These are phyloP conservation scores for Griposia aprilina DNA, from an alignment of 2,888 invertebrate genomes.

Conservation along the genomic window DNA sequence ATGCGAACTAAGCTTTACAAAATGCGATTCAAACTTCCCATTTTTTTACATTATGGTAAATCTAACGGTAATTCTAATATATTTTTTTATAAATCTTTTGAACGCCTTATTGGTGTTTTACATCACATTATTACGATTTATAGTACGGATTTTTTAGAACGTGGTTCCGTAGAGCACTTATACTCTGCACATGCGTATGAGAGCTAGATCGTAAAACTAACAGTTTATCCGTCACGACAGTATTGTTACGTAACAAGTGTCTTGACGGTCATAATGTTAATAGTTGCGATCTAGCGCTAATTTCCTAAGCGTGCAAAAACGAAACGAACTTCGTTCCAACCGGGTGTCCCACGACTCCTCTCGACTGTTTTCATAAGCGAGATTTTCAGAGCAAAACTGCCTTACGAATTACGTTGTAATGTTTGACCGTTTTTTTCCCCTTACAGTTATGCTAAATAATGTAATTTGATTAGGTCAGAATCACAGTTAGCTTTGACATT, in stretches of 20 bases:
- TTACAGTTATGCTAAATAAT: neutral
- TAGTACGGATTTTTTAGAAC: neutral
- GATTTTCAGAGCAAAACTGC: conserved; percentile 2
- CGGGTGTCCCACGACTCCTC: neutral
- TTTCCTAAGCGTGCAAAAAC: neutral
- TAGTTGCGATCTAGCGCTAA: too few species aligned
- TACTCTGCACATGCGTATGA: too few species aligned
- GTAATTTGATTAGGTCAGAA: neutral
- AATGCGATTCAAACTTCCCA: conserved; percentile 14
- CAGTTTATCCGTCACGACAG: neutral
- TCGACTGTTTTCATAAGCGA: neutral
- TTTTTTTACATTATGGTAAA: conserved; percentile 13
- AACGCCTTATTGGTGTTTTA: conserved; percentile 53
- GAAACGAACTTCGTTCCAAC: neutral
- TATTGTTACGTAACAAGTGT: neutral
- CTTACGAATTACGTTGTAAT: neutral
- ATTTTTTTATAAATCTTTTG: conserved; percentile 42
- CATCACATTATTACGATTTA: conserved; percentile 34
- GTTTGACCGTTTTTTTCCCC: neutral
- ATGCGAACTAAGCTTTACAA: conserved; percentile 13
- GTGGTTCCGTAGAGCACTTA: neutral
- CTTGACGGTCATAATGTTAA: neutral
- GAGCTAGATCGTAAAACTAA: neutral
- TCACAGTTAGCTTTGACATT: neutral
- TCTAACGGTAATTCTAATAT: conserved; percentile 39